Evolutionary conservation across 2,797 vertebrate genomes (phyloP), one percentile per base, ranked within the genome.

Genomic region (Benthosema pterotum): DNA sequence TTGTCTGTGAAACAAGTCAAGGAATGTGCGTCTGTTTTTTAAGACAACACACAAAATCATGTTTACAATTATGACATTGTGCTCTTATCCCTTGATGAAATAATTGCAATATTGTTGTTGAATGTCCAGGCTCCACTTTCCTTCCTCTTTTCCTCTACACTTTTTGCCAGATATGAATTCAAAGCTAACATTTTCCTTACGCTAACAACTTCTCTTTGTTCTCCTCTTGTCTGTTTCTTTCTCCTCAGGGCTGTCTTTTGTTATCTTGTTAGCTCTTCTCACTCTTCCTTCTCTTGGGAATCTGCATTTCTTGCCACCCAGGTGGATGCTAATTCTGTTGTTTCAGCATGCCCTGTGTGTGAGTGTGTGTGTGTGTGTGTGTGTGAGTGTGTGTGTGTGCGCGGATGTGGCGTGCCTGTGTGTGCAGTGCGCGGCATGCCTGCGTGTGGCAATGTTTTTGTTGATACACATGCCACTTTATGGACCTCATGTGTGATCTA

Each of bases 281-380:
- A 22, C 11, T 38, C 52, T 25, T 16, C 13, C 48, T n/a, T 18
- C 11, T 16, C 48, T 6, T 25, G 58, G 47, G 55, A 11, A 57
- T 25, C 17, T 15, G 42, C 15, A 60, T 42, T 13, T 28, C 14
- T 60, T 53, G 5, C 17, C 52, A 52, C 32, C 45, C 63, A 67
- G 60, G 67, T 65, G 50, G 46, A 63, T 15, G 46, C 16, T 50
- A 42, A 43, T 11, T 25, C 15, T 49, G 52, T 42, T 50, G 16
- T 46, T 19, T 62, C 16, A 43, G 17, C 32, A n/a, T 38, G 1
- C 17, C 15, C 13, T 58, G 19, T 60, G 38, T 60, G 53, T 50
- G 51, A 42, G 52, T 48, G 58, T 32, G n/a, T 49, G 25, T 50
- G 19, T 67, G 54, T 69, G 12, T n/a, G 57, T 60, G 19, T 11